Base-by-base conservation (phyloP, 2,797 vertebrate species). In the Arnoldichthys spilopterus region DNA sequence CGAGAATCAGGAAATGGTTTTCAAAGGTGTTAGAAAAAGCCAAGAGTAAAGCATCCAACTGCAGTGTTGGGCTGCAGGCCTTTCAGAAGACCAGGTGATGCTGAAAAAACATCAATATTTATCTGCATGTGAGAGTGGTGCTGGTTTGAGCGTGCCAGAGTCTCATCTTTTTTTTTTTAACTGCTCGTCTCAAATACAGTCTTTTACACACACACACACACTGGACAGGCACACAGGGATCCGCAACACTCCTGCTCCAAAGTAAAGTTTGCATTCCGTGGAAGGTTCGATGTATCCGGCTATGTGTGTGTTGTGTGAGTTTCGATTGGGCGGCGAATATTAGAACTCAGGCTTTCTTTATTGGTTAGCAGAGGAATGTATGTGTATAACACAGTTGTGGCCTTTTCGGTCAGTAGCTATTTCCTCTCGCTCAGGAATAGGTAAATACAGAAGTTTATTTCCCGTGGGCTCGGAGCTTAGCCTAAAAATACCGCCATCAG, bases 221-320 rank as follows among this genome's bases (percentile, higher is more conserved):
- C 28, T 71, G 90, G 90, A 89, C 89, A 89, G 90, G 74, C 63
- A 76, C 76, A 62, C 77, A 77, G 34, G 45, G 73, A 80, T 56
- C 37, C n/a, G 79, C 77, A 67, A 13, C 71, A 81, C 66, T 58
- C 78, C 70, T 59, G 85, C 81, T 92, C 93, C 92, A 94, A 93
- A 92, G 86, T 90, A 93, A 93, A 93, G 93, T 91, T 93, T 86
- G 88, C 93, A 93, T 93, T 94, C 92, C 87, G 87, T 74, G 77
- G 86, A 82, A 64, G 72, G 71, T 79, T 86, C 74, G 76, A 49
- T 78, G 80, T 73, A 85, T 85, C 68, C 80, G 80, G 78, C 71
- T 75, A 77, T 74, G 82, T 78, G 79, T 74, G 78, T 72, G 82
- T 77, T 76, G 82, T 78, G 79, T 78, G 83, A 66, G 67, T 80